Base-by-base conservation (phyloP, 2,888 invertebrate genomes). In the Steinernema carpocapsae region DNA sequence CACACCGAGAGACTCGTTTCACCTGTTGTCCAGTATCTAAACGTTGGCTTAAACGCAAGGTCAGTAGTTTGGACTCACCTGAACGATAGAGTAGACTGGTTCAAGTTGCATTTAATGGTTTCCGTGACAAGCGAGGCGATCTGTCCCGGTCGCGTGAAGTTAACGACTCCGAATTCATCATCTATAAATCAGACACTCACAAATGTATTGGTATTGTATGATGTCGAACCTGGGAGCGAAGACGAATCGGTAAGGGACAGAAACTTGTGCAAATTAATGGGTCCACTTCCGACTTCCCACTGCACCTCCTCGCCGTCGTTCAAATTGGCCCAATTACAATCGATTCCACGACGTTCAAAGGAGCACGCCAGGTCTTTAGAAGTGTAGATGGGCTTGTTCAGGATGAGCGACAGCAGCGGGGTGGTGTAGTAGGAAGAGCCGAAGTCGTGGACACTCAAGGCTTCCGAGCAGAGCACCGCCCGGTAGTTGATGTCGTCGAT, bases 281-380 rank as follows among this genome's bases (percentile, higher is more conserved):
- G 81, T 24, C 85, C 86, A 70, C 85, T 78, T 37, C 86, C 86
- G 37, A 86, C 80, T 26, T 78, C 76, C 86, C 86, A 86, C 1
- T 72, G 32, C 26, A 32, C 70, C n/a, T 29, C 73, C 24, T 56
- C 72, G 32, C 32, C 64, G 29, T 78, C 74, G 17, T 80, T 81
- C 56, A 77, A 43, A 70, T 82, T 82, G 17, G 83, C 85, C 86
- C 86, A 86, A 26, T 82, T 75, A 76, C 86, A 86, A 56, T 81
- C 79, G 12, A 85, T 76, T 7, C 81, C 86, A 45, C 86, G 76
- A 46, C 82, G 81, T 2, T 83, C 80, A 77, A 86, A 86, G 64
- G 82, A 83, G 74, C 86, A 86, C 37, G 79, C 78, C 24, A 86
- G 76, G 70, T 86, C 86, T 80, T 81, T 82, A 7, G 84, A 80